phyloP scores from a whole-genome alignment of 1,140 invertebrate species.

The Drosophila melanogaster region DNA sequence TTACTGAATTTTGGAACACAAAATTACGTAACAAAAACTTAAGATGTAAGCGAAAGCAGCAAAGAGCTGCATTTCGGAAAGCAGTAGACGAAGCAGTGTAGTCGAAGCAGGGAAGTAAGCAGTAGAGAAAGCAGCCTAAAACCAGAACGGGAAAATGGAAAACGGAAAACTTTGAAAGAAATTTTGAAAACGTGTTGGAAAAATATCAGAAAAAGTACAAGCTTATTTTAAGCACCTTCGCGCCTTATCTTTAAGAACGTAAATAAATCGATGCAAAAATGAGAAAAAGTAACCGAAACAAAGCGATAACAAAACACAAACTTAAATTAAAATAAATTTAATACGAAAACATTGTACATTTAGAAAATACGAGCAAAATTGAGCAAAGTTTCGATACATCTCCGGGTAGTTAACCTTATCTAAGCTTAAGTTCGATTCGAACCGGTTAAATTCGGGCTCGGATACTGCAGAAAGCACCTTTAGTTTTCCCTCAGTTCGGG shows the following conservation, averaged over 20 bases:
- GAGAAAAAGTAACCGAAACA: slow-evolving; percentile 74
- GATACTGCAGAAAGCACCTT: slow-evolving; percentile 52
- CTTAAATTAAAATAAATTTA: slow-evolving; percentile 78
- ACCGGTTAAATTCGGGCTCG: slow-evolving; percentile 43
- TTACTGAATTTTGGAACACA: slow-evolving; percentile 79
- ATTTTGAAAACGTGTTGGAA: slow-evolving; percentile 83
- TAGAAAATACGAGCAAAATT: slow-evolving; percentile 56
- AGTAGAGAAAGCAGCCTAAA: slow-evolving; percentile 29
- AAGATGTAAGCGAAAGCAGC: slow-evolving; percentile 63
- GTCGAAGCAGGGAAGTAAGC: slow-evolving; percentile 22
- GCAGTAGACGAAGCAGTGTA: slow-evolving; percentile 3
- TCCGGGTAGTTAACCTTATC: slow-evolving; percentile 67
- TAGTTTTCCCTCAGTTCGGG: slow-evolving; percentile 85
- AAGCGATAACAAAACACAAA: slow-evolving; percentile 73
- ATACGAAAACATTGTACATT: slow-evolving; percentile 59
- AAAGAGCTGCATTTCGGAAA: slow-evolving; percentile 22
- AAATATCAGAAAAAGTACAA: slow-evolving; percentile 90
- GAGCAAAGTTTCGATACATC: slow-evolving; percentile 69
- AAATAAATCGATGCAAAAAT: slow-evolving; percentile 76
- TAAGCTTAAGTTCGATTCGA: slow-evolving; percentile 45
- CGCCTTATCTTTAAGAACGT: slow-evolving; percentile 88
- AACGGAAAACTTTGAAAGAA: slow-evolving; percentile 69
- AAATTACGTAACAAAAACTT: slow-evolving; percentile 78
- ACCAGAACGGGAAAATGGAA: slow-evolving; percentile 50
- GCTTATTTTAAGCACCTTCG: slow-evolving; percentile 90